Evolutionary conservation across 1,140 invertebrate genomes (phyloP), one percentile per base, ranked within the genome.

Genomic region (Pseudomyrmex sp.): DNA sequence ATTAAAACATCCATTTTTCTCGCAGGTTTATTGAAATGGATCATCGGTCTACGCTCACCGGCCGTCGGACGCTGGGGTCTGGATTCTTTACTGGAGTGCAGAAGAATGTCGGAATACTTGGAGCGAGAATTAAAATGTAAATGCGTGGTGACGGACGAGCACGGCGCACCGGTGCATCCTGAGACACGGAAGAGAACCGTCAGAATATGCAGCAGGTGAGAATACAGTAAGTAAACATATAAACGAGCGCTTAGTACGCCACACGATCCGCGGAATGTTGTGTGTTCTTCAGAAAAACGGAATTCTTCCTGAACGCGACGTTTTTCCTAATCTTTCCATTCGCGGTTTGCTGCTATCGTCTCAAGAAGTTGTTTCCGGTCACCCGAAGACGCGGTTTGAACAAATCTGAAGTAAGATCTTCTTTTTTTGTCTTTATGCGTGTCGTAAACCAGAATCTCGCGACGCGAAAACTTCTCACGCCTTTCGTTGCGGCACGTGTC

Each of bases 261-360:
- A 23, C 3, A 26, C 26, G 23, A 50, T 8, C 48, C 10, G 62
- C 46, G 68, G n/a, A 20, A 35, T 35, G 35, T 35, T n/a, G 26
- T 63, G 7, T 20, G 50, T 13, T 79, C 2, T 15, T 1, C 23
- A 88, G 87, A n/a, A 83, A 69, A 50, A 2, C 23, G 18, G 88
- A 88, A 62, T 89, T 90, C 18, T 58, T 89, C 18, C 50, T 89
- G 9, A 90, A 90, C 65, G 0, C 59, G 3, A 70, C 77, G 26
- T 90, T 90, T 13, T 90, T 90, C 56, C 79, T 88, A 35, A 26
- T 84, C n/a, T 86, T 82, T 18, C 91, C 91, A 0, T 66, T 90
- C 12, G 84, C 79, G 15, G 13, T 85, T 26, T 89, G 85, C 20
- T 88, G 68, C 46, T 15, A 70, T 18, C 72, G 50, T 10, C 66